Base-by-base conservation (phyloP, 1,140 invertebrate genomes). In the Antheraea mylitta region DNA sequence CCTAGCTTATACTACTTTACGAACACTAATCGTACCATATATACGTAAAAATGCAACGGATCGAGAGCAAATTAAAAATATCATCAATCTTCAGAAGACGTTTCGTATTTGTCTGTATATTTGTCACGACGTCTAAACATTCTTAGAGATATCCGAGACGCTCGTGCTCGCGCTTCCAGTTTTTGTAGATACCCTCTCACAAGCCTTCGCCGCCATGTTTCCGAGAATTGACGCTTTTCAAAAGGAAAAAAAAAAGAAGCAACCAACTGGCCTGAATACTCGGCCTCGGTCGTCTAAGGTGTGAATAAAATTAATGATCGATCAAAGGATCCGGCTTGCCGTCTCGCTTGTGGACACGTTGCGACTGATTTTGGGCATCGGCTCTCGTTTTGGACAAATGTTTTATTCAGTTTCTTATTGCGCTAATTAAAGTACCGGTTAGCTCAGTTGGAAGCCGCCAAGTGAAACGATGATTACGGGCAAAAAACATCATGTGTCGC, bases 231-330 rank as follows among this genome's bases (percentile, higher is more conserved):
- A 79, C 81, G 69, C 73, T 71, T 69, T 72, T 58, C 18, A 48
- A 19, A 19, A 66, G 70, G 67, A 81, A 83, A 30, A 30, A 30
- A 30, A 81, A 80, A 81, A 45, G 22, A 38, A 53, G 11, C 13
- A 53, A 53, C 45, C 45, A 16, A 72, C 74, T 63, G 38, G 73
- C 69, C 70, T 37, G 68, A 65, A 75, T 75, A 66, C 73, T 64
- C 58, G 60, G 73, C 65, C 72, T 74, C 71, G 76, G 71, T 75
- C 79, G 68, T 73, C 78, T 71, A 76, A 89, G 87, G 87, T 87
- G 87, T 89, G 81, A 89, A 89, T 87, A 86, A 86, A 89, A 89
- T 87, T 86, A 83, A 89, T 86, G 81, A 74, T 77, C 69, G 73
- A 83, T 87, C 83, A 87, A 89, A 89, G 74, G 72, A 65, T 38